phyloP scores from a whole-genome alignment of 2,113 vertebrate genomes.

The Leptobrachium leishanense region DNA sequence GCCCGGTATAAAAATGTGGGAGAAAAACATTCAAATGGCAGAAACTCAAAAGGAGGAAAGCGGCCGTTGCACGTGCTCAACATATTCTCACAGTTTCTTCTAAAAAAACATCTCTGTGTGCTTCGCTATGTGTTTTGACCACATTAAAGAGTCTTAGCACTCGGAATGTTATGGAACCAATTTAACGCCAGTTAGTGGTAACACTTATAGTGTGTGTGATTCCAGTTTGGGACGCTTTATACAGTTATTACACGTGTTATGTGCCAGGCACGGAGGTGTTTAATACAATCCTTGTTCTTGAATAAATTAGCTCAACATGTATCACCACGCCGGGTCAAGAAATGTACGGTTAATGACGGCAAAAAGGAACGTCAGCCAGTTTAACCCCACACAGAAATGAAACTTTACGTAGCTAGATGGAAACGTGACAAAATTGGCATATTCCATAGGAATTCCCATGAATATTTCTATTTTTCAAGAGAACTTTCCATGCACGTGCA shows the following conservation, averaged over 20 bases:
- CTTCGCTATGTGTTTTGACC: background rate
- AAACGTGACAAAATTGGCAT: too few relatives aligned
- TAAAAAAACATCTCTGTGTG: background rate
- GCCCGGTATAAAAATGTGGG: slow-evolving; percentile 38
- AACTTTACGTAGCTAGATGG: too few relatives aligned
- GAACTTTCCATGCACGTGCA: too few relatives aligned
- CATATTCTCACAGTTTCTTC: slow-evolving; percentile 21
- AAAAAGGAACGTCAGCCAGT: too few relatives aligned
- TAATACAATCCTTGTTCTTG: background rate
- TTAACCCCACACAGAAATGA: too few relatives aligned
- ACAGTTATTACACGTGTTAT: background rate
- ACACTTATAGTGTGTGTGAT: background rate
- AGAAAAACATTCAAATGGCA: slow-evolving; percentile 30
- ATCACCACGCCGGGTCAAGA: background rate
- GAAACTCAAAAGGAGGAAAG: background rate
- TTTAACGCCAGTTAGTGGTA: background rate
- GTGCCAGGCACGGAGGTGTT: background rate
- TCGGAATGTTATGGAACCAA: slow-evolving; percentile 11
- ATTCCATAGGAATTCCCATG: too few relatives aligned
- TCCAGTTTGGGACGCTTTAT: background rate
- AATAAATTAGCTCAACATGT: background rate
- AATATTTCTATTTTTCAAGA: too few relatives aligned
- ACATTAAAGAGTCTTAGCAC: slow-evolving; percentile 10
- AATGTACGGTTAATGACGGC: background rate
- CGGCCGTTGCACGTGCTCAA: background rate